Conservation (phyloP, 2,797 vertebrate genomes). For the Bufotes viridis region DNA sequence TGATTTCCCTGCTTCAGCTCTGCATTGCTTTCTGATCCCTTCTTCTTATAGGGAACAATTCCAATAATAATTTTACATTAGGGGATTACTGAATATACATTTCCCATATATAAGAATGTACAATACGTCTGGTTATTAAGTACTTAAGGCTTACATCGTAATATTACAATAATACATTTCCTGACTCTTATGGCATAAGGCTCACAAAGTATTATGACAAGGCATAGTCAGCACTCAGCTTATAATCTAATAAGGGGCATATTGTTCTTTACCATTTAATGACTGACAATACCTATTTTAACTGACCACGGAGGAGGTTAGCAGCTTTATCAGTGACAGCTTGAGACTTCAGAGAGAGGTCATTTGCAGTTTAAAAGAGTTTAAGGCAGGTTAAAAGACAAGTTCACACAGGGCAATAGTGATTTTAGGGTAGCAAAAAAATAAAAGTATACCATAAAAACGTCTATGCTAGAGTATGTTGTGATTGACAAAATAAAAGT, state of each 20-base stretch:
- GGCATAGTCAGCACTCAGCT: neutral
- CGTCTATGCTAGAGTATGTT: neutral
- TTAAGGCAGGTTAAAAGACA: neutral
- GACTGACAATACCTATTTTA: conserved; percentile 14
- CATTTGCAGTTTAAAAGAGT: conserved; percentile 2
- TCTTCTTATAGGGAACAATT: neutral
- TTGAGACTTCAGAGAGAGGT: neutral
- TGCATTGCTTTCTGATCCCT: neutral
- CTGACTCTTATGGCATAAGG: neutral
- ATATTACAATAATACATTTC: neutral
- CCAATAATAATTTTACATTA: conserved; percentile 11
- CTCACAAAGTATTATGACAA: conserved; percentile 17
- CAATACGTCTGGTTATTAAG: neutral
- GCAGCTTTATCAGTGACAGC: neutral
- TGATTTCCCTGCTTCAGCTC: neutral
- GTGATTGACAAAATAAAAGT: neutral
- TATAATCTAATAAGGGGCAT: neutral
- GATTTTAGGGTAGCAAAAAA: neutral
- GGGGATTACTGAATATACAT: neutral
- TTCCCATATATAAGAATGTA: neutral
- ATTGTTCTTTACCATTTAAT: neutral
- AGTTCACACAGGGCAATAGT: neutral
- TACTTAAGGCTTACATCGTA: neutral
- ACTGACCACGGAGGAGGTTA: neutral
- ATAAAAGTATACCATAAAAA: neutral